Evolutionary conservation across 2,888 invertebrate genomes (phyloP), one percentile per base, ranked within the genome.

Genomic region (Pollenia griseotomentosa): DNA sequence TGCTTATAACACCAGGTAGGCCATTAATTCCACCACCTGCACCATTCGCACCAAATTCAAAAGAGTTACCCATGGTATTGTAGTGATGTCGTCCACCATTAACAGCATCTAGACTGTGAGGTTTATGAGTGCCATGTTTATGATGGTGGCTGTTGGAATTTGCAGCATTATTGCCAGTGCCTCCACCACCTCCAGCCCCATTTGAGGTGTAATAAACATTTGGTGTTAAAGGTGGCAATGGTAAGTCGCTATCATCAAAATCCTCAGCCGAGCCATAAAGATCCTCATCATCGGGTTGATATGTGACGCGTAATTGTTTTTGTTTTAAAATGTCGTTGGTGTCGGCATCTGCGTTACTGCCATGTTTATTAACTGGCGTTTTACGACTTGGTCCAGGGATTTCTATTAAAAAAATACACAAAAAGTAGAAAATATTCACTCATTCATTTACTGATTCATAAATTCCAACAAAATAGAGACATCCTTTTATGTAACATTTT

Each of bases 191-290:
- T 46, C 88, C 89, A n/a, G 83, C 88, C 16, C 88, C 88, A 84
- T 88, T 86, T 73, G 89, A 83, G 23, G 88, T 85, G 79, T 92
- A 91, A 90, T 93, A 93, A 88, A 93, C 91, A 90, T 91, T 92
- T 51, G 93, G 92, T 87, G 92, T 91, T 89, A 93, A 90, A 81
- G 92, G 91, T 83, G 91, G 88, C 61, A 91, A 90, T 70, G 90
- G 89, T 75, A 92, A 91, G 86, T 93, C 93, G 85, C 92, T 90
- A 89, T 96, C 96, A 90, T 95, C 95, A 87, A 96, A 95, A 88
- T 95, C 95, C 92, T 97, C 96, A 42, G 96, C 96, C 14, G 96
- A 96, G 40, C 96, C 96, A 88, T 95, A 95, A 90, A 95, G 95
- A 83, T 96, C 95, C 92, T 96, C 95, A 92, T 95, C 95, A 92